Evolutionary conservation across 2,113 vertebrate species (phyloP).

Genomic region (Progne subis): DNA sequence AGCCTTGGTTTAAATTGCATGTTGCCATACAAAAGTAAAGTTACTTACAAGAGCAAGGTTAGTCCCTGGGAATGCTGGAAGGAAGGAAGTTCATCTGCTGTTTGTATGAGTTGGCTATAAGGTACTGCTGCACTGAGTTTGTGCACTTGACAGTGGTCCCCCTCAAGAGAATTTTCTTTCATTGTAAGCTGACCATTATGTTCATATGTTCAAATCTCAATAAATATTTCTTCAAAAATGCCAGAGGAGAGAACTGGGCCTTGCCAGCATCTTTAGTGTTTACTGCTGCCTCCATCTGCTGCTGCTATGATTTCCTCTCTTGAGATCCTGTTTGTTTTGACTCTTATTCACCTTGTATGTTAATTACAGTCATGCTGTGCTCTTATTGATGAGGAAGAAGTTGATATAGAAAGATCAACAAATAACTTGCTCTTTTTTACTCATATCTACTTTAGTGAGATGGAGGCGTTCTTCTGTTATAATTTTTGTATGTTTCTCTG

Average conservation of each 20-base stretch:
- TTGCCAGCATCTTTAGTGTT: neutral
- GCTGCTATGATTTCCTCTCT: neutral
- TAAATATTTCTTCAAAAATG: neutral
- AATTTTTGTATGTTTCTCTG: neutral
- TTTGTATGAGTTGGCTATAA: neutral
- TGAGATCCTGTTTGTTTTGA: slow-evolving; percentile 9
- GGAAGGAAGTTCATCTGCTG: neutral
- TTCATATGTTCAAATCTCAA: neutral
- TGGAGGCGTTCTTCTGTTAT: neutral
- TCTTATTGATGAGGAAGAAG: neutral
- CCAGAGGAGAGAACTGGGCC: neutral
- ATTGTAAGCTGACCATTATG: neutral
- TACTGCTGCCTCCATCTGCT: slow-evolving; percentile 19
- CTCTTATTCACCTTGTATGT: neutral
- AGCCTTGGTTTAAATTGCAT: neutral
- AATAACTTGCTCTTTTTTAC: neutral
- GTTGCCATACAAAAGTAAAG: neutral
- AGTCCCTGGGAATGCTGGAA: neutral
- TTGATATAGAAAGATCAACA: neutral
- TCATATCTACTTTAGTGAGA: neutral
- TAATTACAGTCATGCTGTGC: neutral
- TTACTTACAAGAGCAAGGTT: neutral
- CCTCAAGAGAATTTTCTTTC: neutral
- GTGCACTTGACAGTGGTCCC: neutral
- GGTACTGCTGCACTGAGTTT: neutral